Conservation (phyloP, 2,797 vertebrate species). For the Myotis myotis region DNA sequence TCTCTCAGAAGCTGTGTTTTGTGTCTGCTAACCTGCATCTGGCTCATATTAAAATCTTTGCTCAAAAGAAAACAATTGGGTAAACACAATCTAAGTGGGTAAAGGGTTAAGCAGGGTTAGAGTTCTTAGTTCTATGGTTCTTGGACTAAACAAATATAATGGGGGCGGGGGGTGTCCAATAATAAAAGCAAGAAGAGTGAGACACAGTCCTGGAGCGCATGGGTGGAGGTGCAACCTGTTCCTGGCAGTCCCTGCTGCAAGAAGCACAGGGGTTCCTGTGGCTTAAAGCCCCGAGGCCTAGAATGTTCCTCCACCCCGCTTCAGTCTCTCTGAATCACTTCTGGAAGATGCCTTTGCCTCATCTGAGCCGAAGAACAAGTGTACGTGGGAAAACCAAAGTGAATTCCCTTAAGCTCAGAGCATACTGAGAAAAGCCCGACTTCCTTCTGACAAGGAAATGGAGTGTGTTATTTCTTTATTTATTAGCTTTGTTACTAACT, state of each 20-base stretch:
- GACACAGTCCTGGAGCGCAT: background rate
- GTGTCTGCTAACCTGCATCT: constrained; percentile 30
- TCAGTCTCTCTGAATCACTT: background rate
- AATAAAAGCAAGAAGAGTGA: background rate
- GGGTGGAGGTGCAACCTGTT: background rate
- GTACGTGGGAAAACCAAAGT: constrained; percentile 22
- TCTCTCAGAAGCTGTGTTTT: constrained; percentile 47
- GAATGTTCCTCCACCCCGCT: background rate
- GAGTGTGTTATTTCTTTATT: constrained; percentile 79
- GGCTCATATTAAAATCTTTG: constrained; percentile 47
- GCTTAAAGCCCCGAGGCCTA: background rate
- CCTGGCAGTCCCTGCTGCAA: background rate
- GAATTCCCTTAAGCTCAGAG: constrained; percentile 66
- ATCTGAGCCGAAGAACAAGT: constrained; percentile 25
- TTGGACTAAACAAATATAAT: constrained; percentile 31
- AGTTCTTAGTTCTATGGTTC: constrained; percentile 40
- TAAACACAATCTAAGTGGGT: constrained; percentile 44
- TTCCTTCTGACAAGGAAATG: constrained; percentile 73
- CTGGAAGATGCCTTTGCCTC: background rate
- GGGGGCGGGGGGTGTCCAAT: background rate
- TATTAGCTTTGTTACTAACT: constrained; percentile 77
- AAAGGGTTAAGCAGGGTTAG: constrained; percentile 37
- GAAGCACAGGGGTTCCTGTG: background rate
- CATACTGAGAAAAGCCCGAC: constrained; percentile 50
- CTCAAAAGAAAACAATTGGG: constrained; percentile 58